Evolutionary conservation across 2,797 vertebrate genomes (phyloP).

Genomic region (Balearica regulorum): DNA sequence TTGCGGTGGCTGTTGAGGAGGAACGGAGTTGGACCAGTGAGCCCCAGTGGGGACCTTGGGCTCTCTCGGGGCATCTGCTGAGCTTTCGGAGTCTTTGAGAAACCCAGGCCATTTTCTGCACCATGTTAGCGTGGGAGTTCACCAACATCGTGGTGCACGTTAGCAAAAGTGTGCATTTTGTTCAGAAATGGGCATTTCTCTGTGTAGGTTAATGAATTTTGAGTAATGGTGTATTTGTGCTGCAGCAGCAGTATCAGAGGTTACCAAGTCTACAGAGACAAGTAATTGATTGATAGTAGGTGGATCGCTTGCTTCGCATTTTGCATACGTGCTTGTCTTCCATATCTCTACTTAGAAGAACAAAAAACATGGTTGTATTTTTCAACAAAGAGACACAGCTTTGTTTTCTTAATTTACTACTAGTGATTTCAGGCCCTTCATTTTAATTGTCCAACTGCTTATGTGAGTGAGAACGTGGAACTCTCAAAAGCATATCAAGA

Average conservation of each 20-base stretch:
- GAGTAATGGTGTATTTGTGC: neutral
- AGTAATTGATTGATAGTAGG: neutral
- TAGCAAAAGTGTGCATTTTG: fast-evolving
- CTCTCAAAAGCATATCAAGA: neutral
- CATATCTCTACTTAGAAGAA: neutral
- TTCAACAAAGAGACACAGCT: neutral
- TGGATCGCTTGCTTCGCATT: neutral
- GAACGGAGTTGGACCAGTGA: neutral
- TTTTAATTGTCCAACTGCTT: neutral
- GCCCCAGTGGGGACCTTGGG: neutral
- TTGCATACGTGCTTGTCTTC: neutral
- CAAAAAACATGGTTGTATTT: neutral
- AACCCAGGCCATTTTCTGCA: neutral
- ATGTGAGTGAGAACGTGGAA: neutral
- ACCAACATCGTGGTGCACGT: fast-evolving
- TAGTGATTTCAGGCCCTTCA: neutral
- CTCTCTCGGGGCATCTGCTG: neutral
- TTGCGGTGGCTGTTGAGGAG: neutral
- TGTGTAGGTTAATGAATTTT: neutral
- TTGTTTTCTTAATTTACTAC: neutral
- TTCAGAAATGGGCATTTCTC: neutral
- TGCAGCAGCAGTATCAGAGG: neutral
- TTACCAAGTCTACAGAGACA: neutral
- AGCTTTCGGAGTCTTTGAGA: neutral
- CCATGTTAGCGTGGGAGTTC: fast-evolving